Evolutionary conservation across 2,888 invertebrate species (phyloP), one percentile per base, ranked within the genome.

Genomic region (Lymantria monacha): DNA sequence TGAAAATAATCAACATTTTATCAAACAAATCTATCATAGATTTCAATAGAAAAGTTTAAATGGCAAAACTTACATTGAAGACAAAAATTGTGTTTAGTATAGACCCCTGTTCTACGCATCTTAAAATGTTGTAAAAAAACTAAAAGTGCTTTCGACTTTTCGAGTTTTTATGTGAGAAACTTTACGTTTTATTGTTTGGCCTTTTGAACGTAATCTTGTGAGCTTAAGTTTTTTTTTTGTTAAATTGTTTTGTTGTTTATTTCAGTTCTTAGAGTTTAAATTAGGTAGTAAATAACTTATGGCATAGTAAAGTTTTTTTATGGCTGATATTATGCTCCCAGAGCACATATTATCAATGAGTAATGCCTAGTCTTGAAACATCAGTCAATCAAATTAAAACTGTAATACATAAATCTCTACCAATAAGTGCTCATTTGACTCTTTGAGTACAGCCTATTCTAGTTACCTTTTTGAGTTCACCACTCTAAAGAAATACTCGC

Each of bases 101-200:
- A 65, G 55, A 49, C 53, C 51, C 61, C 46, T 55, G 51, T 59
- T 51, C 53, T 46, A 42, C 42, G 47, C 49, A 10, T 51, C 63
- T 71, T 67, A 70, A 72, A 72, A 48, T 59, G 71, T 57, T 69
- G 69, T 74, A 72, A 72, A 75, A 58, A 68, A 69, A 69, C 70
- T 70, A 68, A 66, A 76, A 76, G 71, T 76, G 64, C 74, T 74
- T 61, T 53, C 41, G 58, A 65, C 55, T 73, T 69, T 51, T 46
- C 15, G 53, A 63, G 63, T 65, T 69, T 75, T 76, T 70, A 74
- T 60, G 70, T 36, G 57, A 51, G 54, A 67, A 76, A 76, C 51
- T 76, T 72, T 61, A 69, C 70, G 69, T 74, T 74, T 68, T 74
- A 67, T 70, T 69, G 63, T 56, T 63, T 53, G 64, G 54, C 58